A percentile compares a stretch with the other conserved stretches of the same genome.
These are phyloP conservation scores for Rhopalosiphum nymphaeae DNA, from an alignment of 2,888 invertebrate genomes.

Conservation along the genomic window DNA sequence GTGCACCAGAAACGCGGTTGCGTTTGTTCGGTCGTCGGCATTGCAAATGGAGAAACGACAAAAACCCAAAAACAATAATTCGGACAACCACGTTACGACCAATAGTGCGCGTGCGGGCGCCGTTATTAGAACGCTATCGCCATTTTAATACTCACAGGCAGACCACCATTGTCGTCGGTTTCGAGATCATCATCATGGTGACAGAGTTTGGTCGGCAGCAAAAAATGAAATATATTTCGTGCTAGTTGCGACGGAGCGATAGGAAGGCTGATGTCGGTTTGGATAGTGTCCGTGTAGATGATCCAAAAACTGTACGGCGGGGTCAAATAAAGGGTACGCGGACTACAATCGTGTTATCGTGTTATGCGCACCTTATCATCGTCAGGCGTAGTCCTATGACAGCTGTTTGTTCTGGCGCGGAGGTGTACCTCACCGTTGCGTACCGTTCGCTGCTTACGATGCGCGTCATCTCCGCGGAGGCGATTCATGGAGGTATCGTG, in stretches of 20 bases:
- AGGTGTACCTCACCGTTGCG: background rate
- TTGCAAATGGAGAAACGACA: too few relatives aligned
- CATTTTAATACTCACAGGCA: constrained; percentile 55
- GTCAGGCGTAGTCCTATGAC: background rate
- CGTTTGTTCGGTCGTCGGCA: too few relatives aligned
- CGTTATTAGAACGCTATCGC: background rate
- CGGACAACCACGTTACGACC: background rate
- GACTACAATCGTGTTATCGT: background rate
- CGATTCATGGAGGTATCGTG: background rate
- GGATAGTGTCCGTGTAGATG: background rate
- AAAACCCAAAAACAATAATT: background rate
- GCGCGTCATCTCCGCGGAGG: background rate
- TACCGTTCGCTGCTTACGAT: background rate
- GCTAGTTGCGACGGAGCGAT: background rate
- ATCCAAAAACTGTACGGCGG: constrained; percentile 13
- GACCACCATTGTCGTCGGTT: constrained; percentile 33
- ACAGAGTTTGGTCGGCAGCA: background rate
- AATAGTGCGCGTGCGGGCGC: background rate
- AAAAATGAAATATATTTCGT: background rate
- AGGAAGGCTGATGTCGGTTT: background rate
- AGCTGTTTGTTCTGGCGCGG: constrained; percentile 16
- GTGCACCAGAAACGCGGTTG: background rate
- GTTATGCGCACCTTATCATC: background rate
- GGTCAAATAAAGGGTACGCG: constrained; percentile 60
- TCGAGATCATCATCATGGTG: constrained; percentile 59